Evolutionary conservation across 1,140 invertebrate species (phyloP).

Genomic region (Stenopsyche tienmushanensis): DNA sequence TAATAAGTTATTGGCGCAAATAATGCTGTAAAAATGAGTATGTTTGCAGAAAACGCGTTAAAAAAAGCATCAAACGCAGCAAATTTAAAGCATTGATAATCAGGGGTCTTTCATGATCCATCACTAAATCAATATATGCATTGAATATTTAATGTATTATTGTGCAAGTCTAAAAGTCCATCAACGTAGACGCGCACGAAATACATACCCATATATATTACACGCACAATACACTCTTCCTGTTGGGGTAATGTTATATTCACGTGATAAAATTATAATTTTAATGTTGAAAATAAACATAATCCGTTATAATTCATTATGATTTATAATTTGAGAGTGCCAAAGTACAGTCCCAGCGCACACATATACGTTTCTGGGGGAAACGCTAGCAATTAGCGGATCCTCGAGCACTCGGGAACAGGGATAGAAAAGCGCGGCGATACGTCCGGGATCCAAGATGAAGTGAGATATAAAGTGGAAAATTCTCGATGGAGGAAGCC

Average conservation of each 20-base stretch:
- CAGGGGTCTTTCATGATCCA: no score
- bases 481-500: background rate
- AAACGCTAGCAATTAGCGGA: slow-evolving; percentile 18
- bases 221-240: background rate
- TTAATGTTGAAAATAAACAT: slow-evolving; percentile 25
- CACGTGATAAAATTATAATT: slow-evolving; percentile 7
- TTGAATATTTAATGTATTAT: no score
- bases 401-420: slow-evolving; percentile 5
- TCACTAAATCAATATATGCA: no score
- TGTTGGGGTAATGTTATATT: no score
- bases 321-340: slow-evolving; percentile 24
- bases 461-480: background rate
- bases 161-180: no score
- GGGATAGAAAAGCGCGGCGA: background rate
- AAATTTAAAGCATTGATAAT: no score
- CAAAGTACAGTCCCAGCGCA: slow-evolving; percentile 1
- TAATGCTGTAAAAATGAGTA: no score
- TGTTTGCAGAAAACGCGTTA: no score
- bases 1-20: no score
- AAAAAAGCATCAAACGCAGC: no score
- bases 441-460: background rate
- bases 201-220: background rate
- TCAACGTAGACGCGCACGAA: background rate
- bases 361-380: background rate
- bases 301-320: slow-evolving; percentile 21